Base-by-base conservation (phyloP, 2,113 vertebrate genomes). In the Toxostoma redivivum region DNA sequence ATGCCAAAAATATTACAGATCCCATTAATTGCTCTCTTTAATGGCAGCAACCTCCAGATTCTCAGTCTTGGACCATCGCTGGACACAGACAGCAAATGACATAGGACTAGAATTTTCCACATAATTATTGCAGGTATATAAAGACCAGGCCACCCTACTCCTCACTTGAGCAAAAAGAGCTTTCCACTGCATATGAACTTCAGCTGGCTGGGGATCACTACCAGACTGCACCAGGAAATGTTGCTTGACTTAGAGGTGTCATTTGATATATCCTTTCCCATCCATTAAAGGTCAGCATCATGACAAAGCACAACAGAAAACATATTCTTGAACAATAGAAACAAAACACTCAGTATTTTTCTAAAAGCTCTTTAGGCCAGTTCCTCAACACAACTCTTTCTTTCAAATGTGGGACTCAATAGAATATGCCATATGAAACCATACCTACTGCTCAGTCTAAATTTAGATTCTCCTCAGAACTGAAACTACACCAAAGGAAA, bases 381-480 rank as follows among this genome's bases (percentile, higher is more conserved):
- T 37, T 88, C 50, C 23, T 90, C 71, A 71, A 12, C 4, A 2
- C n/a, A 73, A 86, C 82, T 44, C 38, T 81, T 93, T 92, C 45
- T 70, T 47, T 84, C 33, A 81, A 47, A 53, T n/a, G 40, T 47
- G 58, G 95, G 60, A 74, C 50, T 72, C 0, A 0, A 57, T 48
- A 72, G 1, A 4, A 56, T 45, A 83, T 64, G 57, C 82, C 40
- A 15, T 21, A 67, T 58, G 61, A 91, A 96, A 77, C n/a, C 57
- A 71, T 76, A 73, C 44, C 21, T 76, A 25, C 53, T 57, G 45
- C 86, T 72, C 42, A 73, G 79, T 66, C 80, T 97, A 94, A 95
- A 96, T 96, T 95, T 96, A 95, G 92, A 86, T 27, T 95, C 69
- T 78, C 56, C 91, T 89, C 71, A 87, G 80, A 73, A 89, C 51